Conservation (phyloP, 2,797 vertebrate species). For the Gymnoscopelus braueri region DNA sequence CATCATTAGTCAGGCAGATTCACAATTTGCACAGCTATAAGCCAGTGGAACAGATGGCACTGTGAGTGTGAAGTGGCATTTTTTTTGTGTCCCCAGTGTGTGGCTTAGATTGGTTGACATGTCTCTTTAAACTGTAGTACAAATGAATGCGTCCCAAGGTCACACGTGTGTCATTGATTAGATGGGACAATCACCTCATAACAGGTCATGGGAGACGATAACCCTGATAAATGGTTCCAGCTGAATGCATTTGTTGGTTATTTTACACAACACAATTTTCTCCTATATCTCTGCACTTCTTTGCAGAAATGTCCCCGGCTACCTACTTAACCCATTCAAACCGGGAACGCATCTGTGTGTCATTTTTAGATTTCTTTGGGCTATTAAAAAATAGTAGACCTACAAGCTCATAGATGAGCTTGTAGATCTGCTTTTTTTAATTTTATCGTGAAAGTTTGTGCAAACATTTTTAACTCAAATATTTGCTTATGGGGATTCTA, state of each 20-base stretch:
- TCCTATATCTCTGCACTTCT: conserved; percentile 39
- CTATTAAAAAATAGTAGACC: too few relatives aligned
- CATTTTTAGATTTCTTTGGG: too few relatives aligned
- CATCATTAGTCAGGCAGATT: conserved; percentile 26
- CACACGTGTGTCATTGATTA: conserved; percentile 51
- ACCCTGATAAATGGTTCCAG: conserved; percentile 41
- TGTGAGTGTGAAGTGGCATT: conserved; percentile 44
- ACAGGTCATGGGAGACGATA: conserved; percentile 35
- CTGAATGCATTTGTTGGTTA: conserved; percentile 27
- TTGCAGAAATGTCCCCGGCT: conserved; percentile 36
- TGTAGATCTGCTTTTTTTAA: too few relatives aligned
- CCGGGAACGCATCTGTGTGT: too few relatives aligned
- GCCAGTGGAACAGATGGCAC: conserved; percentile 40
- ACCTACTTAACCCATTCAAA: too few relatives aligned
- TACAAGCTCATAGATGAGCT: too few relatives aligned
- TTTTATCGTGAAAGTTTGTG: too few relatives aligned
- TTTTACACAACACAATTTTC: conserved; percentile 44
- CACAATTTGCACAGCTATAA: conserved; percentile 37
- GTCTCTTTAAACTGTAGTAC: conserved; percentile 53
- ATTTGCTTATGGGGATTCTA: too few relatives aligned
- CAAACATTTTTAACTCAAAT: too few relatives aligned
- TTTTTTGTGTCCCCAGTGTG: conserved; percentile 22
- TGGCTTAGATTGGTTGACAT: conserved; percentile 16
- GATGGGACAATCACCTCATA: conserved; percentile 46
- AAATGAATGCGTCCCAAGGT: conserved; percentile 53